Percentiles rank a stretch among this genome's conserved stretches.
These are phyloP conservation scores for Hyla sarda DNA, from an alignment of 2,113 vertebrate genomes.

Conservation along the genomic window DNA sequence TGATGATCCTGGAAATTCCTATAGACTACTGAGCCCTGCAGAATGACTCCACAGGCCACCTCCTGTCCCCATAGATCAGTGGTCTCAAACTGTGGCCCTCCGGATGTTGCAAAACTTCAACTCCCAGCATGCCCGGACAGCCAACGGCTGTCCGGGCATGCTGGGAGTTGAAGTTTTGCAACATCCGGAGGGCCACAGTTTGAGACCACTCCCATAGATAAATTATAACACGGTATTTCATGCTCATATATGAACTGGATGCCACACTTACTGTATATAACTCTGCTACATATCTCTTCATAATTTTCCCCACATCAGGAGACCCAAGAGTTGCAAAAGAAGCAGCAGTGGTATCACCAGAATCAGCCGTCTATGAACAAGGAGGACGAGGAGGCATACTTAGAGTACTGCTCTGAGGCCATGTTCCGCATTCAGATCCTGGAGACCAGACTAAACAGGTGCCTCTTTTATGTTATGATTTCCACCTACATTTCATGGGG, in stretches of 20 bases:
- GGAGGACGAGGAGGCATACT: constrained; percentile 71
- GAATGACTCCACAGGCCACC: too few relatives aligned
- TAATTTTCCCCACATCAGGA: constrained; percentile 66
- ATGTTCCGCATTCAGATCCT: constrained; percentile 73
- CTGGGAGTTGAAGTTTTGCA: too few relatives aligned
- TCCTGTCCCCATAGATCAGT: too few relatives aligned
- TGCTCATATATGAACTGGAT: not conserved
- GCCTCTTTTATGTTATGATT: not conserved
- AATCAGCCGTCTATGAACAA: constrained; percentile 68
- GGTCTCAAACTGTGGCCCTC: too few relatives aligned
- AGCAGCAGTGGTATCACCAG: constrained; percentile 78
- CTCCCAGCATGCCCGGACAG: too few relatives aligned
- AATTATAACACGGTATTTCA: too few relatives aligned
- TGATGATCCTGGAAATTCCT: too few relatives aligned
- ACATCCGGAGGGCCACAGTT: too few relatives aligned
- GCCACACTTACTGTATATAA: not conserved
- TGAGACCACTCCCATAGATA: too few relatives aligned
- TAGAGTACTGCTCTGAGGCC: constrained; percentile 71
- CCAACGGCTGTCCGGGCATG: too few relatives aligned
- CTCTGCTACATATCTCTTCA: not conserved
- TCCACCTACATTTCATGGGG: not conserved
- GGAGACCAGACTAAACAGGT: constrained; percentile 74
- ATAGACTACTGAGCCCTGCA: too few relatives aligned
- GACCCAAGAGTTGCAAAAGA: constrained; percentile 74
- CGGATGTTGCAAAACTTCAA: too few relatives aligned